Conservation (phyloP, 2,888 invertebrate species). For the Azorinus chamasolen region DNA sequence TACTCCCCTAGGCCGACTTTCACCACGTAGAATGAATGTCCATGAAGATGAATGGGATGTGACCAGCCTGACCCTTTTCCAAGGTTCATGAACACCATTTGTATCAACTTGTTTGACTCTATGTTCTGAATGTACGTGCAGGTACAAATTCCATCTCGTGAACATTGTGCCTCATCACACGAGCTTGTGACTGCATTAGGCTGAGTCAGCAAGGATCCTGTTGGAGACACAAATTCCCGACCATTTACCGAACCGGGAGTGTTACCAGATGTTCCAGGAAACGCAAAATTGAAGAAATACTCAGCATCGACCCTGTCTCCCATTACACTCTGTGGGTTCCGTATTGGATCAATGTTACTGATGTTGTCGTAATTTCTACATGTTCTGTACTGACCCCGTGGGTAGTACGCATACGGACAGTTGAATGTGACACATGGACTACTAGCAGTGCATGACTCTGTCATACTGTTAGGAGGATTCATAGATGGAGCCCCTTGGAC, state of each 20-base stretch:
- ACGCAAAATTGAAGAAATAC: conserved; percentile 71
- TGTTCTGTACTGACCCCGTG: background rate
- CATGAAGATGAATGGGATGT: conserved; percentile 77
- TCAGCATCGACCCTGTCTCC: conserved; percentile 36
- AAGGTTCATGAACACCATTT: conserved; percentile 38
- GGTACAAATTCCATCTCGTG: conserved; percentile 48
- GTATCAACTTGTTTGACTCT: conserved; percentile 13
- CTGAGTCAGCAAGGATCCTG: conserved; percentile 49
- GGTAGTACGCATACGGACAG: conserved; percentile 57
- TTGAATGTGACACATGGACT: conserved; percentile 63
- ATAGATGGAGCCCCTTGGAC: conserved; percentile 3
- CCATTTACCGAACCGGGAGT: conserved; percentile 72
- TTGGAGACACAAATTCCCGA: conserved; percentile 47
- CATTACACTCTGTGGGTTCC: conserved; percentile 7
- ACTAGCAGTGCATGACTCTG: background rate
- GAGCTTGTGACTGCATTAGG: conserved; percentile 15
- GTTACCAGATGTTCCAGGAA: conserved; percentile 59
- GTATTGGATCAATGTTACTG: conserved; percentile 32
- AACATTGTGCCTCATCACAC: conserved; percentile 31
- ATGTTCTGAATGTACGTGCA: conserved; percentile 65
- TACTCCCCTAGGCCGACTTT: conserved; percentile 47
- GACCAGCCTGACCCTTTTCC: conserved; percentile 68
- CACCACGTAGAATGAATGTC: conserved; percentile 76
- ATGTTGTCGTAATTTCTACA: conserved; percentile 55
- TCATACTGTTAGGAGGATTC: conserved; percentile 28